phyloP scores from a whole-genome alignment of 2,113 vertebrate species.

The Alouatta palliata region DNA sequence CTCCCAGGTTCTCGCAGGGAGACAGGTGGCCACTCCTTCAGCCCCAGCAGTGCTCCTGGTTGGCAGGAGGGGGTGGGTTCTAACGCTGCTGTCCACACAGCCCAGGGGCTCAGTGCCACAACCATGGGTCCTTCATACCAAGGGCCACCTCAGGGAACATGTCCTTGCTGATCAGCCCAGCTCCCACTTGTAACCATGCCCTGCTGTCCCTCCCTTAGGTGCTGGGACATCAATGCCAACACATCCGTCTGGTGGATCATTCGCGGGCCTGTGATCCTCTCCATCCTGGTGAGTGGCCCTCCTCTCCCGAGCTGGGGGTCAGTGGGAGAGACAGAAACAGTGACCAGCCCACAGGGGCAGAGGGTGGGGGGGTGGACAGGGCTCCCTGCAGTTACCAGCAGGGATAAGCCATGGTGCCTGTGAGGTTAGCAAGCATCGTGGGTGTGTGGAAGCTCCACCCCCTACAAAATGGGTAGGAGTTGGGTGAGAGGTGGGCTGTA shows the following conservation, averaged over 20 bases:
- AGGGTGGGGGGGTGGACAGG: neutral
- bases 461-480: neutral
- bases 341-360: neutral
- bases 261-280: slow-evolving; percentile 91
- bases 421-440: neutral
- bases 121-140: rapidly evolving
- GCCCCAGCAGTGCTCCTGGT: neutral
- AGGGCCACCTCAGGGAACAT: neutral
- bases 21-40: neutral
- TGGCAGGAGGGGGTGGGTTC: neutral
- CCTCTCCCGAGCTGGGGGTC: neutral
- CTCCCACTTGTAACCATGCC: neutral
- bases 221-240: slow-evolving; percentile 92
- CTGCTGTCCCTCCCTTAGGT: slow-evolving; percentile 82
- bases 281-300: slow-evolving; percentile 89
- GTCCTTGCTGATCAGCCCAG: neutral
- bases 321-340: neutral
- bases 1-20: neutral
- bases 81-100: neutral
- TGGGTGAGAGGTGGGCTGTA: neutral
- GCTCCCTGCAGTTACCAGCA: neutral
- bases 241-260: slow-evolving; percentile 95
- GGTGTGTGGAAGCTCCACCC: neutral
- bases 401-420: neutral
- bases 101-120: neutral